Percentiles rank a stretch among this genome's conserved stretches.
Evolutionary conservation across 2,113 vertebrate genomes (phyloP).

Genomic region (Anguilla rostrata): DNA sequence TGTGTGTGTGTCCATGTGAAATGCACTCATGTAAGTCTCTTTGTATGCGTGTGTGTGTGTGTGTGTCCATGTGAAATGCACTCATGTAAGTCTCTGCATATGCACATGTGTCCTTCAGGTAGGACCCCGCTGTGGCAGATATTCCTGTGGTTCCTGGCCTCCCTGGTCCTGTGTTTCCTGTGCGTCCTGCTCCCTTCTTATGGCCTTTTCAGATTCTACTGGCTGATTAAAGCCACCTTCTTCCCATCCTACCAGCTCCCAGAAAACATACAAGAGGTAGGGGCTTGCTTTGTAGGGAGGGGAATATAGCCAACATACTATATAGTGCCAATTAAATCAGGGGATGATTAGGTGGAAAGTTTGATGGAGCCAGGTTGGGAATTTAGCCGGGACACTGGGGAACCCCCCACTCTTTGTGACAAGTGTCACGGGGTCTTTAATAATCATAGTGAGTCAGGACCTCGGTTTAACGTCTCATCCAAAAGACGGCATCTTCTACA

Average conservation of each 20-base stretch:
- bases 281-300: background rate
- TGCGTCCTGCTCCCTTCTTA: slow-evolving; percentile 11
- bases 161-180: slow-evolving; percentile 48
- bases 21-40: no score
- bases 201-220: slow-evolving; percentile 22
- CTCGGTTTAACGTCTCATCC: no score
- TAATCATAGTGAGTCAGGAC: no score
- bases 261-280: slow-evolving; percentile 52
- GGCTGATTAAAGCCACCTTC: slow-evolving; percentile 33
- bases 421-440: no score
- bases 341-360: no score
- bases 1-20: background rate
- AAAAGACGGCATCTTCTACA: no score
- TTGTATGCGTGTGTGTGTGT: background rate
- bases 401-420: no score
- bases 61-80: no score
- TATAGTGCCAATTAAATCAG: no score
- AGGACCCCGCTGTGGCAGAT: slow-evolving; percentile 48
- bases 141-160: slow-evolving; percentile 47
- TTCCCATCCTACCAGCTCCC: slow-evolving; percentile 52
- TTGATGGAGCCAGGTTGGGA: no score
- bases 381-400: no score
- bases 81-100: no score
- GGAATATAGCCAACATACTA: background rate
- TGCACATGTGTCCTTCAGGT: slow-evolving; percentile 41